Evolutionary conservation across 35 echinoderm and acorn worm genomes (phyloP).

Genomic region (Apostichopus parvimensis): DNA sequence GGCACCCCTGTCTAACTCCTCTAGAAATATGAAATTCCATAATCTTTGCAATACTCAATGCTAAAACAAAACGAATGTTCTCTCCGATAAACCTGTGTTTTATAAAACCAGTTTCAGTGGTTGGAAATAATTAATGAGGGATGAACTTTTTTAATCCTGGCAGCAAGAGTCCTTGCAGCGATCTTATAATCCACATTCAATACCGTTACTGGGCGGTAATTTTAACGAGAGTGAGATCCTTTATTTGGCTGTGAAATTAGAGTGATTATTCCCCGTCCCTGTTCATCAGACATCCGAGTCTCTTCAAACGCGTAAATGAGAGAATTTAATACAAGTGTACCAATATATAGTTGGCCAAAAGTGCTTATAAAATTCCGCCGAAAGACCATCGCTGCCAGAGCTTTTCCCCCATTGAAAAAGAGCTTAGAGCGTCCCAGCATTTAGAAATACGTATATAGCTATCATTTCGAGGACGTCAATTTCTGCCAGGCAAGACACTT

Average conservation of each 20-base stretch:
- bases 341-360: conserved; percentile 31
- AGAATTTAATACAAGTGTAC: not conserved
- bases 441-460: not conserved
- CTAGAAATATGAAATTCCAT: not conserved
- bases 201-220: conserved; percentile 24
- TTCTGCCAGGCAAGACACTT: too few species aligned
- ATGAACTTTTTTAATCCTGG: not conserved
- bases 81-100: conserved; percentile 46
- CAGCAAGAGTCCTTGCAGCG: not conserved
- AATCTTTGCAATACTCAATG: conserved; percentile 4
- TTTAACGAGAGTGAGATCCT: not conserved
- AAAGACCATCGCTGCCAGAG: not conserved
- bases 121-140: conserved; percentile 1
- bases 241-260: conserved; percentile 8
- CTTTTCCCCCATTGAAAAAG: not conserved
- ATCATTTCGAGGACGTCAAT: too few species aligned
- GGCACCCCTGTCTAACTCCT: not conserved
- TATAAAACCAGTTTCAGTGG: conserved; percentile 44
- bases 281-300: not conserved
- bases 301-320: not conserved
- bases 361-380: not conserved
- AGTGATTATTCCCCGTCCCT: conserved; percentile 5
- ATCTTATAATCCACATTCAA: conserved; percentile 48
- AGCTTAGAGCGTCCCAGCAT: not conserved
- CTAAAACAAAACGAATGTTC: not conserved